Percentiles rank a stretch among this genome's conserved stretches.
phyloP scores from a whole-genome alignment of 2,888 invertebrate species.

The Pheosia gnoma region DNA sequence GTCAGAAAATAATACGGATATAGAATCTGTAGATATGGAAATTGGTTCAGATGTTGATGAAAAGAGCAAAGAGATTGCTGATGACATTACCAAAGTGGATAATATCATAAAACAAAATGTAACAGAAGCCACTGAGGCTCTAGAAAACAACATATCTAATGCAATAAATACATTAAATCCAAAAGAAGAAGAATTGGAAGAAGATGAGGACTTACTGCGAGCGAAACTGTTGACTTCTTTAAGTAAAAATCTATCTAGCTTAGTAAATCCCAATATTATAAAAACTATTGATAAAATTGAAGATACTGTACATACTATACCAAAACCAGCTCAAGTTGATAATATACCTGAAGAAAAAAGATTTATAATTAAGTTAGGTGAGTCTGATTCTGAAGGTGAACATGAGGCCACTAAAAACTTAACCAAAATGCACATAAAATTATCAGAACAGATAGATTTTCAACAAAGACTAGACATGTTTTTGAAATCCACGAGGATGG shows the following conservation, averaged over 20 bases:
- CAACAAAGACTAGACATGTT: constrained; percentile 75
- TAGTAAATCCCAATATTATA: constrained; percentile 55
- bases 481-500: constrained; percentile 72
- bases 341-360: constrained; percentile 62
- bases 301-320: constrained; percentile 21
- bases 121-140: constrained; percentile 9
- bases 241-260: constrained; percentile 81
- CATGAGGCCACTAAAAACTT: constrained; percentile 80
- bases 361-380: constrained; percentile 74
- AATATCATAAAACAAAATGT: constrained; percentile 15
- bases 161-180: constrained; percentile 17
- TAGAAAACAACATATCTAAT: constrained; percentile 23
- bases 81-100: constrained; percentile 26
- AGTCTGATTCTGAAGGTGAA: constrained; percentile 79
- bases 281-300: constrained; percentile 40
- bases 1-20: constrained; percentile 73
- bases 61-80: constrained; percentile 53
- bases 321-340: constrained; percentile 29
- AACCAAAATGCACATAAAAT: constrained; percentile 78
- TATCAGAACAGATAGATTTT: constrained; percentile 72
- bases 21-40: constrained; percentile 81
- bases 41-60: constrained; percentile 77
- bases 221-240: constrained; percentile 84
- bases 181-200: constrained; percentile 76
- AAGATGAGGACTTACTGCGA: constrained; percentile 85